Base-by-base conservation (phyloP, 2,113 vertebrate genomes). In the Tonatia bakeri region DNA sequence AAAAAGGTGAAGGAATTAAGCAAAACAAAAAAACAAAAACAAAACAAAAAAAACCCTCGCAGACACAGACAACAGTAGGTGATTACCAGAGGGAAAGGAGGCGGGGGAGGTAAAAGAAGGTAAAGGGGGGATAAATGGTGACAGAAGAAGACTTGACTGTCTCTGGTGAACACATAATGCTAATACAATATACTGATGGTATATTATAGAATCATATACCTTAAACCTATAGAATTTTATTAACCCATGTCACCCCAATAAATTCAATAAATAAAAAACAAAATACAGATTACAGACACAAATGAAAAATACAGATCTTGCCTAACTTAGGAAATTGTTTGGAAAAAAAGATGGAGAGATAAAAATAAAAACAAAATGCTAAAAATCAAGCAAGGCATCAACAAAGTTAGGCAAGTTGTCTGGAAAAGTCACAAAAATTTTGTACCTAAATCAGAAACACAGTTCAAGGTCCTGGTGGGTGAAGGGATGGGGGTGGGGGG, bases 301-400 rank as follows among this genome's bases (percentile, higher is more conserved):
- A 43, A 43, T 43, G 45, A 22, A 82, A 92, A 96, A 73, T 77
- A 93, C 5, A 47, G 16, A 61, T 4, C 43, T 43, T 43, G 43
- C 43, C 43, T 43, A 43, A 43, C 17, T 94, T 94, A 94, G 85
- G 38, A 87, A 91, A 76, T 50, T 45, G 11, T 90, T 45, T 87
- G 33, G 77, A 52, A 75, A 89, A 56, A 73, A 95, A 81, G 12
- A 84, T 22, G 9, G 11, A 54, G 12, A 73, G 10, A 87, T 65
- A 19, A 91, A 94, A 92, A 91, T 15, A 13, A 83, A 93, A 80
- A 67, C 24, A 70, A 86, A 94, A 96, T 56, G 19, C 50, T 92
- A 75, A 92, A 87, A 91, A 28, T 36, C 36, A 89, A 93, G 52
- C 40, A 93, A 92, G 4, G 19, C 36, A 77, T 84, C 50, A 69